Evolutionary conservation across 2,113 vertebrate species (phyloP).

Genomic region (Solea senegalensis): DNA sequence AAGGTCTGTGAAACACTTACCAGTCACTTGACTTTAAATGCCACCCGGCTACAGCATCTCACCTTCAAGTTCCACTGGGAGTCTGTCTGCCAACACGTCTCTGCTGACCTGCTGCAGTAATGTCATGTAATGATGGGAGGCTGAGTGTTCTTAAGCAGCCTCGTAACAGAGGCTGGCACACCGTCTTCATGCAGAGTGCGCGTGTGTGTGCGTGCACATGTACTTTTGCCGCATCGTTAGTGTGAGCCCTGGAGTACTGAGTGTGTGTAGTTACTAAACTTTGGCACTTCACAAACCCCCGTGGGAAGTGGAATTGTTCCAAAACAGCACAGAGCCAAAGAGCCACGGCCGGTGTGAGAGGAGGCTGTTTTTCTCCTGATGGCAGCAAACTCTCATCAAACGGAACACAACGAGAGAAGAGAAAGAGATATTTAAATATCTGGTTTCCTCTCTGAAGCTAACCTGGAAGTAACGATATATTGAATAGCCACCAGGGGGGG

Average conservation of each 20-base stretch:
- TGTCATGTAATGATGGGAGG: constrained; percentile 33
- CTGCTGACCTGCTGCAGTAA: constrained; percentile 42
- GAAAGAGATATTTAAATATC: constrained; percentile 40
- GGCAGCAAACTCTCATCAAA: constrained; percentile 38
- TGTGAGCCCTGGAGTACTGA: constrained; percentile 36
- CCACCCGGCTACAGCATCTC: constrained; percentile 29
- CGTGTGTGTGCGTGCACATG: constrained; percentile 28
- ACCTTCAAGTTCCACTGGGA: constrained; percentile 35
- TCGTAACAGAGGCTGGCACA: constrained; percentile 44
- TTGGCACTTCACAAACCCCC: constrained; percentile 48
- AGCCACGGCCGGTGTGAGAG: constrained; percentile 22
- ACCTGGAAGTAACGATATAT: too few species aligned
- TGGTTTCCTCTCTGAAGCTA: constrained; percentile 1
- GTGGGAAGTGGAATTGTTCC: constrained; percentile 45
- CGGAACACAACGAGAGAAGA: constrained; percentile 22
- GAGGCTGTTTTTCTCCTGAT: constrained; percentile 35
- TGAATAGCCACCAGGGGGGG: too few species aligned
- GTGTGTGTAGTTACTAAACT: constrained; percentile 49
- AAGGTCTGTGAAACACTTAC: constrained; percentile 34
- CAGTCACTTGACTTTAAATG: constrained; percentile 45
- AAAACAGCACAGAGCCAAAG: constrained; percentile 47
- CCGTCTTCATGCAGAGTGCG: constrained; percentile 26
- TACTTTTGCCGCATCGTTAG: constrained; percentile 18
- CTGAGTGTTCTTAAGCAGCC: constrained; percentile 46
- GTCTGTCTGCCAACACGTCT: constrained; percentile 41